phyloP scores from a whole-genome alignment of 1,140 invertebrate species.

The Andrena cerasifolii region DNA sequence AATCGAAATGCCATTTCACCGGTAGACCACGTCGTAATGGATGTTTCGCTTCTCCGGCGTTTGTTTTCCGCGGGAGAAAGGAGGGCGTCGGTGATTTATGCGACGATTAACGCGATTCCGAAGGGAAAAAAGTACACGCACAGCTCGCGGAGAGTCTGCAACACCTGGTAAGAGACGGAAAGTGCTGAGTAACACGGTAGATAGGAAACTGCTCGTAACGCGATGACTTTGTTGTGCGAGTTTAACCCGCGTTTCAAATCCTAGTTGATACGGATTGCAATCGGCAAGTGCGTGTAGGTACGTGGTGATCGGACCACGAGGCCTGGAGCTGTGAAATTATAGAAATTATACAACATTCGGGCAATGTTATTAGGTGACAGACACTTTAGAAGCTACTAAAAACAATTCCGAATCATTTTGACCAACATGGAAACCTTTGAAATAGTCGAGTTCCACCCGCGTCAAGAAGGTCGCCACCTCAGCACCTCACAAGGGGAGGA shows the following conservation, averaged over 20 bases:
- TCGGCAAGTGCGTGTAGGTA: too few relatives aligned
- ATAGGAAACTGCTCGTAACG: neutral
- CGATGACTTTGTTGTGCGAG: neutral
- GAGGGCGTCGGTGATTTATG: slow-evolving; percentile 34
- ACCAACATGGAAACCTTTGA: too few relatives aligned
- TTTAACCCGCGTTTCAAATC: neutral
- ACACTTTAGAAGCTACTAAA: too few relatives aligned
- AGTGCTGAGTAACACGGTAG: neutral
- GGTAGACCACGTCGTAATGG: slow-evolving; percentile 20
- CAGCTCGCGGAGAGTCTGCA: neutral
- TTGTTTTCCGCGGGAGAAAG: slow-evolving; percentile 30
- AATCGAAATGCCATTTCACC: slow-evolving; percentile 45
- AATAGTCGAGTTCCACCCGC: too few relatives aligned
- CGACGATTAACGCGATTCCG: slow-evolving; percentile 25
- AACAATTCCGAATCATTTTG: too few relatives aligned
- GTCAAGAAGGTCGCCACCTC: too few relatives aligned
- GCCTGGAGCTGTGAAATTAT: too few relatives aligned
- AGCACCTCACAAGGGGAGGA: too few relatives aligned
- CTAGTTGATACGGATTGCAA: too few relatives aligned
- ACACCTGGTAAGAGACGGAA: neutral
- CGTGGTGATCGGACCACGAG: too few relatives aligned
- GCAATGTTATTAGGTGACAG: too few relatives aligned
- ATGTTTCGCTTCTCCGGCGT: slow-evolving; percentile 32
- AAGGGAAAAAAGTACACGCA: neutral
- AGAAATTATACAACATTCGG: too few relatives aligned